These are phyloP conservation scores for Lepisosteus osseus DNA, from an alignment of 2,113 vertebrate species.

Conservation along the genomic window DNA sequence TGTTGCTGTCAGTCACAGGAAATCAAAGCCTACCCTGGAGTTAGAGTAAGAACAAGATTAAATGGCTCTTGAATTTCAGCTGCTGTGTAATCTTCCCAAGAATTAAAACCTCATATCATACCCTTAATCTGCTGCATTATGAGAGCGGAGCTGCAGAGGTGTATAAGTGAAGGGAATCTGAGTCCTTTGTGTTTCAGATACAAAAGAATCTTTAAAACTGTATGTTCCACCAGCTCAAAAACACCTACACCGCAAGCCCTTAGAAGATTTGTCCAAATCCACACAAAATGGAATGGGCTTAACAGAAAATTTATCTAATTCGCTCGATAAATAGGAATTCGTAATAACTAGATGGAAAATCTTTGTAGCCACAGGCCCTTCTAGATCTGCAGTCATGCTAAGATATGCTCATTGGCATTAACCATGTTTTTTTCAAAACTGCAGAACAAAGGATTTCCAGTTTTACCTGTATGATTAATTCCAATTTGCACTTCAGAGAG, in stretches of 20 bases:
- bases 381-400: too few relatives aligned
- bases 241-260: not conserved
- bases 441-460: too few relatives aligned
- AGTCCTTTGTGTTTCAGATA: not conserved
- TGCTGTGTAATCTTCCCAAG: conserved; percentile 1
- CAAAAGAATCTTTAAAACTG: not conserved
- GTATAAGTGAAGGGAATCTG: not conserved
- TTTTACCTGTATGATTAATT: too few relatives aligned
- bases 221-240: not conserved
- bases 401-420: too few relatives aligned
- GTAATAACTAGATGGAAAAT: not conserved
- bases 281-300: conserved; percentile 7
- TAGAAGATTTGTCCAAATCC: not conserved
- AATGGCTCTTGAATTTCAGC: not conserved
- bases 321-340: not conserved
- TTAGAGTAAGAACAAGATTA: not conserved
- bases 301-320: not conserved
- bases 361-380: not conserved
- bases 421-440: too few relatives aligned
- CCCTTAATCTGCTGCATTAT: not conserved
- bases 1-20: conserved; percentile 2
- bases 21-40: conserved; percentile 5
- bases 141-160: not conserved
- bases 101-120: not conserved
- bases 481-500: too few relatives aligned